Percentiles rank a stretch among this genome's conserved stretches.
phyloP scores from a whole-genome alignment of 2,888 invertebrate genomes.

The Sesia apiformis region DNA sequence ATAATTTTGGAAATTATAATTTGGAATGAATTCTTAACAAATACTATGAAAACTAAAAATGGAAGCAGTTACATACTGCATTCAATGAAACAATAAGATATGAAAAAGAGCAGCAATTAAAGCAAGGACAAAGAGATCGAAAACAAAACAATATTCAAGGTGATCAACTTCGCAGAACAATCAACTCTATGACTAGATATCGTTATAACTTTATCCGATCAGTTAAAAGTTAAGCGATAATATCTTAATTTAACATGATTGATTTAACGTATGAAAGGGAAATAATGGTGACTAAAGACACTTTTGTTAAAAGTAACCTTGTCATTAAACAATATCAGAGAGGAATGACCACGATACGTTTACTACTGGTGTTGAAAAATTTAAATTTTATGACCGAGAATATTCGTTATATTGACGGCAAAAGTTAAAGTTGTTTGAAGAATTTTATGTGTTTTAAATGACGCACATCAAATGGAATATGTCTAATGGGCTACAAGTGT shows the following conservation, averaged over 20 bases:
- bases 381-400: no score
- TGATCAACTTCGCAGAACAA: conserved; percentile 1
- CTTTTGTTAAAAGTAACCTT: neutral
- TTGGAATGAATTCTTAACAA: no score
- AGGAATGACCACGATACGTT: no score
- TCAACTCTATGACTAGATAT: neutral
- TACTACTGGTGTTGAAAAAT: no score
- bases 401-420: no score
- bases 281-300: neutral
- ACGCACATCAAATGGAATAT: no score
- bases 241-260: neutral
- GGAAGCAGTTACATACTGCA: no score
- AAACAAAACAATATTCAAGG: conserved; percentile 3
- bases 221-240: neutral
- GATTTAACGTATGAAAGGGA: neutral
- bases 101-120: neutral
- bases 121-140: neutral
- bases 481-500: no score
- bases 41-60: no score
- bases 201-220: neutral
- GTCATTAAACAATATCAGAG: neutral
- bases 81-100: neutral
- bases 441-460: no score
- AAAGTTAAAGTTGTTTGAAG: no score
- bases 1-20: no score